Evolutionary conservation across 2,888 invertebrate genomes (phyloP).

Genomic region (Noctua janthe): DNA sequence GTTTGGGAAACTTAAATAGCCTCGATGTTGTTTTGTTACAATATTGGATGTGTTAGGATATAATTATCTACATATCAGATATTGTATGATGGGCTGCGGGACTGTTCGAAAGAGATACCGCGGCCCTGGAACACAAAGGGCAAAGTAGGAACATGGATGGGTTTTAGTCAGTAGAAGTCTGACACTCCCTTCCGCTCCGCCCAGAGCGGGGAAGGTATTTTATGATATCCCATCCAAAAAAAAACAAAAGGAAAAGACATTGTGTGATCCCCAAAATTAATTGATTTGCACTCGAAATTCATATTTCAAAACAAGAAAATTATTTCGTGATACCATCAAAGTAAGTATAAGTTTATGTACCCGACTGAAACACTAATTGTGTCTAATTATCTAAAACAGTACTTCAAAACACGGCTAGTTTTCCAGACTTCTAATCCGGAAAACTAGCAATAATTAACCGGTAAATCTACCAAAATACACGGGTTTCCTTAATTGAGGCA

Average conservation of each 20-base stretch:
- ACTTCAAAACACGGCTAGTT: not conserved
- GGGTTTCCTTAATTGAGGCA: slow-evolving; percentile 56
- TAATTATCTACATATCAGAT: not conserved
- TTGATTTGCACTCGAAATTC: not conserved
- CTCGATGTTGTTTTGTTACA: not conserved
- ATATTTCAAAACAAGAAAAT: too few relatives aligned
- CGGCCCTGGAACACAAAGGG: too few relatives aligned
- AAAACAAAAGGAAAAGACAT: not conserved
- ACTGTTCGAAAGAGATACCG: too few relatives aligned
- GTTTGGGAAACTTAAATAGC: slow-evolving; percentile 28
- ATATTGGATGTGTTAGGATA: not conserved
- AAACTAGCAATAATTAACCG: slow-evolving; percentile 15
- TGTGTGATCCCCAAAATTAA: not conserved
- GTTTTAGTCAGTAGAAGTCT: too few relatives aligned
- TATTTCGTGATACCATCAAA: not conserved
- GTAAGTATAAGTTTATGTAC: not conserved
- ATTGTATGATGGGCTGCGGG: too few relatives aligned
- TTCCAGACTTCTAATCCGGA: slow-evolving; percentile 2
- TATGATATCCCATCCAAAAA: too few relatives aligned
- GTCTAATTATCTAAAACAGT: not conserved
- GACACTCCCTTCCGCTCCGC: too few relatives aligned
- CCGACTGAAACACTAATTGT: not conserved
- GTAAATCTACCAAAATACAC: slow-evolving; percentile 35
- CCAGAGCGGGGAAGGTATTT: too few relatives aligned
- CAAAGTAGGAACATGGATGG: too few relatives aligned